phyloP scores from a whole-genome alignment of 2,888 invertebrate genomes.

The Diarsia rubi region DNA sequence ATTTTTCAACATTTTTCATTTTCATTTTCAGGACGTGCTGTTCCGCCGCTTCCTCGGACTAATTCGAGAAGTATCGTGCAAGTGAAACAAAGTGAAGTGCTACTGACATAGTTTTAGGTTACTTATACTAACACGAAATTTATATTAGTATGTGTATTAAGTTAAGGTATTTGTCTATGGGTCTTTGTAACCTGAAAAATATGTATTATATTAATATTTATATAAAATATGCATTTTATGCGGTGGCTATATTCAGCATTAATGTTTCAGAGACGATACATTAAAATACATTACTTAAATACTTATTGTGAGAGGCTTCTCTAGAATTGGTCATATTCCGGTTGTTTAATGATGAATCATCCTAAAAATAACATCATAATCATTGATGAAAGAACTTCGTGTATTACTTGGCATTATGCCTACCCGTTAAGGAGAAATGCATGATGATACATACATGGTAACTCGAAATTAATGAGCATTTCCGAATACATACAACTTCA shows the following conservation, averaged over 20 bases:
- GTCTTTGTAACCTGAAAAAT: no score
- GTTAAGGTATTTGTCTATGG: no score
- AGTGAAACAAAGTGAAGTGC: no score
- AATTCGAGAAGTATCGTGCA: no score
- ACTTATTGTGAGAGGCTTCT: neutral
- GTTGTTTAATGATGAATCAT: neutral
- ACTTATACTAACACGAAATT: no score
- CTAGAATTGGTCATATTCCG: constrained; percentile 19
- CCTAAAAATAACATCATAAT: neutral
- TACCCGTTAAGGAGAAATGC: constrained; percentile 1
- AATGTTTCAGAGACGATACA: neutral
- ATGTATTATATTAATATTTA: no score
- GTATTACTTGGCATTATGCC: constrained; percentile 47
- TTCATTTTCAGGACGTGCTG: no score
- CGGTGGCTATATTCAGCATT: neutral
- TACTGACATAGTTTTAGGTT: no score
- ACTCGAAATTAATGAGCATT: neutral
- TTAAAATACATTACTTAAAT: neutral
- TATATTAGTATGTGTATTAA: no score
- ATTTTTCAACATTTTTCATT: no score
- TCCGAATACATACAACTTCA: neutral
- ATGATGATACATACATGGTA: constrained; percentile 29
- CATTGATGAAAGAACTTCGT: constrained; percentile 14
- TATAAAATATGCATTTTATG: no score
- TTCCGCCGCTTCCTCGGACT: no score